Base-by-base conservation (phyloP, 1,140 invertebrate species). In the Cardiocondyla obscurior region DNA sequence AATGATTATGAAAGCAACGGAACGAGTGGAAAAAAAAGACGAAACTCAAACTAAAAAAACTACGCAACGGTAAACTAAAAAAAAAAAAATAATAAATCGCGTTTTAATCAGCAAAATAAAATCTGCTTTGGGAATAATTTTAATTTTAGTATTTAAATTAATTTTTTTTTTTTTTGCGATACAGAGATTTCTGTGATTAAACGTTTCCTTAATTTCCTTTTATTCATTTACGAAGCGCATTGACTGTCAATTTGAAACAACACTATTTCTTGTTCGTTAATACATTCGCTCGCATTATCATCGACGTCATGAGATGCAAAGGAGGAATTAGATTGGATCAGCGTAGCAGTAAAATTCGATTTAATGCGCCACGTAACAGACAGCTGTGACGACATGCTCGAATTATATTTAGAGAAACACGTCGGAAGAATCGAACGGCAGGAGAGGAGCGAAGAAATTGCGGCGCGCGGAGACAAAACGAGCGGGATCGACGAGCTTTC, bases 351-450 rank as follows among this genome's bases (percentile, higher is more conserved):
- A 12, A n/a, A 58, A 22, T 57, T n/a, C 22, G 25, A 3, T 22
- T 77, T 65, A 42, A 67, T 65, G 12, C 39, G 14, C n/a, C 30
- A 57, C n/a, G 28, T 60, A 72, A 84, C 25, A 49, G 53, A 60
- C 76, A n/a, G 22, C 44, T 51, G 88, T 81, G 86, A 88, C 81
- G 87, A 86, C 36, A 86, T 53, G 65, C 65, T 81, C 46, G 51
- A 86, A 82, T 89, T 89, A 89, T 87, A 89, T 89, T 89, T 89
- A 89, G 85, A 89, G 70, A 87, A 85, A 89, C 85, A 87, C 87
- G 85, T 89, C 70, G 85, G 25, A 22, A 58, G 33, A 36, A 33
- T 6, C 22, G n/a, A 14, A 28, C 0, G 19, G 8, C 30, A 44
- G 7, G n/a, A 22, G 30, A 39, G 36, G 5, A 62, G 19, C 8